Percentiles rank a stretch among this genome's conserved stretches.
phyloP scores from a whole-genome alignment of 1,140 invertebrate genomes.

The Agrilus planipennis region DNA sequence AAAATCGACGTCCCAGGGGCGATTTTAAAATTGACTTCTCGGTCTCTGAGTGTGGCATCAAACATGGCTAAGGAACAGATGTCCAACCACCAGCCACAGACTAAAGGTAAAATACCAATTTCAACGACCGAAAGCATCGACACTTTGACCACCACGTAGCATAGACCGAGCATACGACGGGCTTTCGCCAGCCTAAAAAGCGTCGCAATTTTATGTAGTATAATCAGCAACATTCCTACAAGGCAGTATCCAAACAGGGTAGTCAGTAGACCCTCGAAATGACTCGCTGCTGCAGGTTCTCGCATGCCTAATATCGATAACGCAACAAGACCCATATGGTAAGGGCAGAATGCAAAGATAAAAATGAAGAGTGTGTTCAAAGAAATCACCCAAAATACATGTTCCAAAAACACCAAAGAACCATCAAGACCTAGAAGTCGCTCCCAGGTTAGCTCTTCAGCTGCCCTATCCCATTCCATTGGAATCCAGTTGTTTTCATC shows the following conservation, averaged over 20 bases:
- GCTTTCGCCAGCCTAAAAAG: constrained; percentile 67
- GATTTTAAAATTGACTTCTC: constrained; percentile 74
- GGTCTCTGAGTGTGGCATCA: constrained; percentile 78
- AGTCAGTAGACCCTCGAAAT: constrained; percentile 88
- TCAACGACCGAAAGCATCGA: constrained; percentile 85
- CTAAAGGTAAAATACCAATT: constrained; percentile 90
- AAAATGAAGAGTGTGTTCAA: constrained; percentile 95
- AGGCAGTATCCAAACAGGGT: constrained; percentile 89
- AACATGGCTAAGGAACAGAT: constrained; percentile 94
- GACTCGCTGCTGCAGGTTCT: constrained; percentile 58
- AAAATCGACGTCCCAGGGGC: constrained; percentile 95
- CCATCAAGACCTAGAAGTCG: constrained; percentile 91
- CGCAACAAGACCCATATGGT: constrained; percentile 84
- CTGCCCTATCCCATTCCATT: constrained; percentile 95
- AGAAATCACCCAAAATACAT: constrained; percentile 98
- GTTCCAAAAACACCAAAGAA: constrained; percentile 92
- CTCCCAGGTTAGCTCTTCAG: constrained; percentile 97
- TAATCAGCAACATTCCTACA: constrained; percentile 71
- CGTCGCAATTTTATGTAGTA: constrained; percentile 68
- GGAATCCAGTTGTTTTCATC: constrained; percentile 96
- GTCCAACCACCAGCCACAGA: constrained; percentile 99
- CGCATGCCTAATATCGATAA: constrained; percentile 65
- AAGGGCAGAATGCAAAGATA: constrained; percentile 89
- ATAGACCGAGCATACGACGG: constrained; percentile 79
- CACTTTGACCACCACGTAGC: constrained; percentile 96